Conservation (phyloP, 2,797 vertebrate genomes). For the Hozukius guyotensis region DNA sequence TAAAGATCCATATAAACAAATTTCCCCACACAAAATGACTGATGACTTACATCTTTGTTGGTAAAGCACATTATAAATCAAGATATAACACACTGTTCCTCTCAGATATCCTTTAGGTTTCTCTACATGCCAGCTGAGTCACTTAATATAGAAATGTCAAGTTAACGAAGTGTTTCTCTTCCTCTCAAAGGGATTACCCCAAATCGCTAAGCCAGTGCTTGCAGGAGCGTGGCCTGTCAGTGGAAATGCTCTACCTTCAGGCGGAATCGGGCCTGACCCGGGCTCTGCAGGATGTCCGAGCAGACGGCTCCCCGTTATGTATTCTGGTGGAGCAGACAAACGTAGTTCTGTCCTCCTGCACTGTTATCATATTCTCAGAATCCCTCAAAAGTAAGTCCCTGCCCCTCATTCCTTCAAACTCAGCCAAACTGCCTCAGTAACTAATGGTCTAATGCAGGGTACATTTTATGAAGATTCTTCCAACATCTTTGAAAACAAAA, state of each 20-base stretch:
- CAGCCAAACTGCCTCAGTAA: slow-evolving; percentile 23
- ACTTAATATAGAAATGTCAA: slow-evolving; percentile 59
- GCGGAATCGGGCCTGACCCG: slow-evolving; percentile 82
- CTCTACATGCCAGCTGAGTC: slow-evolving; percentile 42
- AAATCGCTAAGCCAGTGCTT: slow-evolving; percentile 85
- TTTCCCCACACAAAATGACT: not conserved
- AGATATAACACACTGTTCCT: slow-evolving; percentile 21
- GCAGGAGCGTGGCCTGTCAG: slow-evolving; percentile 84
- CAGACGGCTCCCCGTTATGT: slow-evolving; percentile 85
- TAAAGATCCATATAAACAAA: not conserved
- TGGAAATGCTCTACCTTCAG: slow-evolving; percentile 87
- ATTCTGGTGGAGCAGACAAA: slow-evolving; percentile 87
- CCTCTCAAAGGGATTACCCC: slow-evolving; percentile 88
- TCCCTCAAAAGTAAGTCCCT: slow-evolving; percentile 89
- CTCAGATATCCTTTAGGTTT: slow-evolving; percentile 18
- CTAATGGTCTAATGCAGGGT: not conserved
- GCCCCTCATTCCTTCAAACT: slow-evolving; percentile 55
- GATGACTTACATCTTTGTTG: not conserved
- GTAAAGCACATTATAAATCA: slow-evolving; percentile 17
- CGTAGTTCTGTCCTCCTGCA: slow-evolving; percentile 84
- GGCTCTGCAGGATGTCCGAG: slow-evolving; percentile 86
- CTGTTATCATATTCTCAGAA: slow-evolving; percentile 86
- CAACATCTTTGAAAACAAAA: not conserved
- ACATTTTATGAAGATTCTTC: not conserved
- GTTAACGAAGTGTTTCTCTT: slow-evolving; percentile 80